Base-by-base conservation (phyloP, 1,140 invertebrate genomes). In the Caenorhabditis tropicalis region DNA sequence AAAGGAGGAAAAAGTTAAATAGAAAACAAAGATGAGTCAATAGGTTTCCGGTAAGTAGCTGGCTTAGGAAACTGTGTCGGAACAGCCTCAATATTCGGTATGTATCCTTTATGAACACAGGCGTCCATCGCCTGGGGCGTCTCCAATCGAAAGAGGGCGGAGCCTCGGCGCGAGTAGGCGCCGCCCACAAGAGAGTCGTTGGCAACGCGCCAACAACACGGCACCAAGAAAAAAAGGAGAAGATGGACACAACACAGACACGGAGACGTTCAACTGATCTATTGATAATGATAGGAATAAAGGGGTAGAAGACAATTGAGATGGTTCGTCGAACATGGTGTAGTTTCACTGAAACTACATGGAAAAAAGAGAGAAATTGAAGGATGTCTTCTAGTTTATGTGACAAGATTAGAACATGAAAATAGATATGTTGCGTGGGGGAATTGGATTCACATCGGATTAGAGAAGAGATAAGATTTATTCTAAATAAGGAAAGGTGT, bases 61-160 rank as follows among this genome's bases (percentile, higher is more conserved):
- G 53, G 53, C 53, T 56, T 24, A 10, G 9, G n/a, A 74, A 43
- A 9, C 36, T 74, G 21, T 74, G 21, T 74, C 65, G 36, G 65
- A 74, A 74, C 36, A 74, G 29, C 33, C n/a, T 15, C 24, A 60
- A 60, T 65, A 65, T 65, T 31, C 2, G 65, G 36, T 43, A 74
- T 43, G 65, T 74, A 74, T 74, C 65, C 33, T 43, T 74, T 74
- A 74, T 74, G 65, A 74, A 74, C 65, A 43, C 65, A 74, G 36
- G 65, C 29, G 65, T 12, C 36, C 53, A 58, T 58, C n/a, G 36
- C 36, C 10, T 24, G 21, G n/a, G 33, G 33, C 65, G 36, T 74
- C 65, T n/a, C 29, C 36, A 12, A 33, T 74, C n/a, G 36, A 21
- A n/a, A 58, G 36, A 10, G 24, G 58, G 58, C 58, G 65, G 65